Conservation (phyloP, 2,797 vertebrate species). For the Diplodus puntazzo region DNA sequence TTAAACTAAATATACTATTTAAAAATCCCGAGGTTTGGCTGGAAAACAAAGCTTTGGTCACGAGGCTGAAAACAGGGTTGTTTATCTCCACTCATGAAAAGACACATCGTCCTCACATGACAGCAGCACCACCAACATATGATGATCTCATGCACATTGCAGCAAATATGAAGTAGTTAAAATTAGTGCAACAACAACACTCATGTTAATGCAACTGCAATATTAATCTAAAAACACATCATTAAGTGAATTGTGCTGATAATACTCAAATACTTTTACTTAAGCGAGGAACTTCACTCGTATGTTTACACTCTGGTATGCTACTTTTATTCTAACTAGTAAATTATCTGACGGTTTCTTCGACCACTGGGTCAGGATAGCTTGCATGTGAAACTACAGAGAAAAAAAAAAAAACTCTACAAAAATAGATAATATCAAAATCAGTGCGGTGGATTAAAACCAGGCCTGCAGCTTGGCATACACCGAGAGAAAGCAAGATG, state of each 20-base stretch:
- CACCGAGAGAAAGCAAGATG: constrained; percentile 1
- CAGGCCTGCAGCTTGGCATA: constrained; percentile 41
- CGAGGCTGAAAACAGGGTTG: too few species aligned
- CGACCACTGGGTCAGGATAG: neutral
- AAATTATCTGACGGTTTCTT: neutral
- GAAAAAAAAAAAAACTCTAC: neutral
- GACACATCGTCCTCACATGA: too few species aligned
- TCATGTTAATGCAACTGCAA: neutral
- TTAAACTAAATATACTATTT: neutral
- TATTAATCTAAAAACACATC: too few species aligned
- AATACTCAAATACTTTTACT: too few species aligned
- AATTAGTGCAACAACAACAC: neutral
- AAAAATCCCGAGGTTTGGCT: too few species aligned
- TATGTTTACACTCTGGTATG: too few species aligned
- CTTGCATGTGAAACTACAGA: neutral
- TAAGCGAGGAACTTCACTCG: neutral
- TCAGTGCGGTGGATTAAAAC: constrained; percentile 31
- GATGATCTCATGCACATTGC: too few species aligned
- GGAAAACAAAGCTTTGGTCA: too few species aligned
- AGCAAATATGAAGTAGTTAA: too few species aligned
- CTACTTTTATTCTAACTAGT: neutral
- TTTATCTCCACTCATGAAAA: too few species aligned
- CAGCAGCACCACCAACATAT: too few species aligned
- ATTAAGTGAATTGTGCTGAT: neutral
- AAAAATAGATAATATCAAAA: constrained; percentile 16